These are phyloP conservation scores for Drosophila setifemur DNA, from an alignment of 1,140 invertebrate species.

Conservation along the genomic window DNA sequence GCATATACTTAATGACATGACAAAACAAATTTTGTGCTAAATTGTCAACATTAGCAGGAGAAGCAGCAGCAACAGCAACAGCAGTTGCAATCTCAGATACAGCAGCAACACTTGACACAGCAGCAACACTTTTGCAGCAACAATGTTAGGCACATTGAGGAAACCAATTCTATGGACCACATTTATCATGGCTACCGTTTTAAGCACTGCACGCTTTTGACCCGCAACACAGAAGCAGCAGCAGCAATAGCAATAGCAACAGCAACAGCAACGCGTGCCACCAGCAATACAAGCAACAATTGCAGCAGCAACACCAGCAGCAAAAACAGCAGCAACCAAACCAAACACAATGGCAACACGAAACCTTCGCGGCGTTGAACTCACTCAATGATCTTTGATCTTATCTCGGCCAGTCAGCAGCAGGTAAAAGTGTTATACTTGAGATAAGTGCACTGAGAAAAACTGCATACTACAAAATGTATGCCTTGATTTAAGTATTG, in stretches of 20 bases:
- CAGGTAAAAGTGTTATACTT: slow-evolving; percentile 63
- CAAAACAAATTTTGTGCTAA: slow-evolving; percentile 74
- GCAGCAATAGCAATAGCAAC: neutral
- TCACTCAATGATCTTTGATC: slow-evolving; percentile 65
- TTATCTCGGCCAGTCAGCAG: slow-evolving; percentile 42
- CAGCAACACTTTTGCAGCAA: neutral
- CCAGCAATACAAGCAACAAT: slow-evolving; percentile 16
- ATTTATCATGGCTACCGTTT: slow-evolving; percentile 69
- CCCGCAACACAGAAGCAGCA: slow-evolving; percentile 52
- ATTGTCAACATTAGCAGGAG: slow-evolving; percentile 70
- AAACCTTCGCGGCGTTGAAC: slow-evolving; percentile 29
- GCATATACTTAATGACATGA: slow-evolving; percentile 70
- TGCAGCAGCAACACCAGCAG: neutral
- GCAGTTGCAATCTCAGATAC: slow-evolving; percentile 20
- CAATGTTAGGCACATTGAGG: slow-evolving; percentile 14
- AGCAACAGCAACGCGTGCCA: slow-evolving; percentile 40
- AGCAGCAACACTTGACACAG: slow-evolving; percentile 22
- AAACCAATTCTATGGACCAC: slow-evolving; percentile 12
- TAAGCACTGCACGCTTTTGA: slow-evolving; percentile 70
- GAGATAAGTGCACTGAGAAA: slow-evolving; percentile 13
- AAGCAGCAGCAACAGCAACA: neutral
- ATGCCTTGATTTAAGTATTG: too few relatives aligned
- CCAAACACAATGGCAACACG: slow-evolving; percentile 31
- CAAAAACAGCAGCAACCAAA: slow-evolving; percentile 6
- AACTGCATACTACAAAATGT: too few relatives aligned